Evolutionary conservation across 2,797 vertebrate genomes (phyloP).

Genomic region (Coregonus ussuriensis): DNA sequence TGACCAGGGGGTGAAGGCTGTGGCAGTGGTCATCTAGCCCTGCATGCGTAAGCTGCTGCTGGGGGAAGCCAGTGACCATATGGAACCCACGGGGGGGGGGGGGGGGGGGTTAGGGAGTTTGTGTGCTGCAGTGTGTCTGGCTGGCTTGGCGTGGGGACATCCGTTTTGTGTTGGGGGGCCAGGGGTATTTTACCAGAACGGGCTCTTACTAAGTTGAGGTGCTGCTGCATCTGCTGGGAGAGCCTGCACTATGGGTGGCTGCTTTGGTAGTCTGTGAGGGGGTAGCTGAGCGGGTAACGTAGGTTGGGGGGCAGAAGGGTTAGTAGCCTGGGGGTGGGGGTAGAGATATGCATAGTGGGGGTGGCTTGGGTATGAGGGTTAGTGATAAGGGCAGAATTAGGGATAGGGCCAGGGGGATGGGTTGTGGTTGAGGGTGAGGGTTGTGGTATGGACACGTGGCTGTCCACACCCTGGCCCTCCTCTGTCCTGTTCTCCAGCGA

Average conservation of each 20-base stretch:
- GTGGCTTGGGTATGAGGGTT: neutral
- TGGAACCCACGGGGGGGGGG: no score
- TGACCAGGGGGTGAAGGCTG: neutral
- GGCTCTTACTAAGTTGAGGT: slow-evolving; percentile 5
- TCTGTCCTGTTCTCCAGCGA: slow-evolving; percentile 29
- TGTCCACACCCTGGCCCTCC: neutral
- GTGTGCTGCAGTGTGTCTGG: slow-evolving; percentile 10
- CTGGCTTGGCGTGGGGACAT: neutral
- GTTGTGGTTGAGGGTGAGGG: neutral
- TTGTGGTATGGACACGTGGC: slow-evolving; percentile 20
- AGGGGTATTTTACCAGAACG: slow-evolving; percentile 10
- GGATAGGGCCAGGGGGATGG: neutral
- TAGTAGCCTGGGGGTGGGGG: neutral
- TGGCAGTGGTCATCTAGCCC: slow-evolving; percentile 13
- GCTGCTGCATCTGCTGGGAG: slow-evolving; percentile 49
- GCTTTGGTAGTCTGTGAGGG: slow-evolving; percentile 7
- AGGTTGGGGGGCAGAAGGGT: neutral
- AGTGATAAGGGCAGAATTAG: neutral
- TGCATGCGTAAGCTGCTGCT: neutral
- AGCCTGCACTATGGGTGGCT: slow-evolving; percentile 48
- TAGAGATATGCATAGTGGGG: neutral
- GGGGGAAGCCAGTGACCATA: slow-evolving; percentile 39
- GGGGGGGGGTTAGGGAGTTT: slow-evolving; percentile 4
- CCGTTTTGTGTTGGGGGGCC: neutral
- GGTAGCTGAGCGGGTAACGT: neutral